Evolutionary conservation across 2,797 vertebrate genomes (phyloP), one percentile per base, ranked within the genome.

Genomic region (Macropodus opercularis): DNA sequence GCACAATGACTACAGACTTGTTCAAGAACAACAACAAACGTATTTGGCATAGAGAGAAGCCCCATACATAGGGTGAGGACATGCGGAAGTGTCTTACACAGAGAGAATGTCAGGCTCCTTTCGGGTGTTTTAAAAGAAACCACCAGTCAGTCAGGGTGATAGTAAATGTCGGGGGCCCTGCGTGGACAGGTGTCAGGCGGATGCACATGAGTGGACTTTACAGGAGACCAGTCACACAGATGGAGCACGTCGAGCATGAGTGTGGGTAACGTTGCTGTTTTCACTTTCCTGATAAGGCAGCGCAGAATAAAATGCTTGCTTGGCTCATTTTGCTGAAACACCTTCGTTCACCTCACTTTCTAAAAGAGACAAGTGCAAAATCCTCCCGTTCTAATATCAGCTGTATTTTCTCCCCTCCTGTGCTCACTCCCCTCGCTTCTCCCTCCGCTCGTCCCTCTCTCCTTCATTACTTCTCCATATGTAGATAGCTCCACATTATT

Each of bases 391-490:
- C 46, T 74, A 65, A 74, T 69, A 74, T 67, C 52, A 66, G 64
- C 53, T 65, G 35, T 73, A 77, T n/a, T 77, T 75, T 79, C 76
- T 55, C 47, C 63, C 26, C 49, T 71, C 57, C 74, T 47, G 26
- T 3, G 9, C 52, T 54, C 42, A 36, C 62, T 53, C 62, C 57
- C 34, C 51, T 42, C 46, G 13, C 60, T 57, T 22, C 49, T 69
- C 46, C 59, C 48, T 59, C 59, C 51, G 2, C 65, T 57, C 52
- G 18, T 73, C 73, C 59, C 70, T 85, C 86, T 85, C 74, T 75
- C 85, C 85, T 88, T 86, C 88, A 88, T 91, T 88, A 89, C 86
- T 87, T 77, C 83, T 88, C 87, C 84, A 83, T 92, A 90, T 92
- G 89, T 90, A 91, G 86, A 90, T 86, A 79, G 77, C 75, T 62